These are phyloP conservation scores for Lasioglossum vierecki DNA, from an alignment of 2,888 invertebrate species.

Conservation along the genomic window DNA sequence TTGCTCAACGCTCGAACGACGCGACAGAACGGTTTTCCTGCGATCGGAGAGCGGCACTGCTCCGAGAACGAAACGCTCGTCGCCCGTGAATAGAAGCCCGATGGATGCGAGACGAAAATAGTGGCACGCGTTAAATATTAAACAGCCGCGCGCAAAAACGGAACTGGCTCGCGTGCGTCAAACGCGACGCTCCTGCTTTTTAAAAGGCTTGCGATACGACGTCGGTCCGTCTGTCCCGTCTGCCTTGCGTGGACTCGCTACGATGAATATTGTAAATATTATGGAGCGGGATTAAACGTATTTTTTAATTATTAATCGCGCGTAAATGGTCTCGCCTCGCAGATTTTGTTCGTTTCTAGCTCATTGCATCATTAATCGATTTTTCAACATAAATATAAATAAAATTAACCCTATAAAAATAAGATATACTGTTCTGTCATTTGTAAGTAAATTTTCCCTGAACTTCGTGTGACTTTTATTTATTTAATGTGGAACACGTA, in stretches of 20 bases:
- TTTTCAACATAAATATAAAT: too few relatives aligned
- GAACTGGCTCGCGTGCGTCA: conserved; percentile 40
- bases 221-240: neutral
- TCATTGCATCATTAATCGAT: too few relatives aligned
- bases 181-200: conserved; percentile 28
- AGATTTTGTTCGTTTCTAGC: too few relatives aligned
- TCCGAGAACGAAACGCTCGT: neutral
- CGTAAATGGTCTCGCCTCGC: too few relatives aligned
- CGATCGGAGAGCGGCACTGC: neutral
- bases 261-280: neutral
- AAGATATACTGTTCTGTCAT: too few relatives aligned
- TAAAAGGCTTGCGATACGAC: conserved; percentile 12
- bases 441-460: too few relatives aligned
- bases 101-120: conserved; percentile 53
- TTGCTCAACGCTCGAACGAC: conserved; percentile 48
- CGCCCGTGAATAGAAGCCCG: conserved; percentile 18
- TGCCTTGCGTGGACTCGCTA: neutral
- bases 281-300: neutral
- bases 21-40: conserved; percentile 43
- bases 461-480: too few relatives aligned
- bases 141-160: conserved; percentile 46
- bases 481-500: too few relatives aligned
- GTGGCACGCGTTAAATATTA: conserved; percentile 55
- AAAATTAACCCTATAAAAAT: too few relatives aligned
- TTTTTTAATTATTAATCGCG: neutral